phyloP scores from a whole-genome alignment of 1,140 invertebrate species.

The Hydropsyche tenuis region DNA sequence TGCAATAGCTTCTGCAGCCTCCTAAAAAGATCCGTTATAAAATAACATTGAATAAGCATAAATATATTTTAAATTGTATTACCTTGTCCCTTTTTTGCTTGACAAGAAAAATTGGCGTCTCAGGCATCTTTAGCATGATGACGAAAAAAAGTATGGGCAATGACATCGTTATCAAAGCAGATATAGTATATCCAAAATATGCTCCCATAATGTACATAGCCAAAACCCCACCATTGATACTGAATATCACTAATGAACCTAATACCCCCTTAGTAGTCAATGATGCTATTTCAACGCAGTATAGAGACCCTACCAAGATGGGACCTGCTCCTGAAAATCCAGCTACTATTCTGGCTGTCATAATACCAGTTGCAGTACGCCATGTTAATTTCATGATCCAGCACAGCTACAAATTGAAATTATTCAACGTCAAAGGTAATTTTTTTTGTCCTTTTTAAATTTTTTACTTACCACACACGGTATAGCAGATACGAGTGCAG shows the following conservation, averaged over 20 bases:
- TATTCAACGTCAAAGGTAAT: too few species aligned
- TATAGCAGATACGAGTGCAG: conserved; percentile 54
- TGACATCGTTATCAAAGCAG: background rate
- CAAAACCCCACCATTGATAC: conserved; percentile 64
- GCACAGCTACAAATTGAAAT: conserved; percentile 13
- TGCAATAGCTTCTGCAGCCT: conserved; percentile 37
- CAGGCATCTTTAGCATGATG: conserved; percentile 58
- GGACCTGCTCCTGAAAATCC: conserved; percentile 61
- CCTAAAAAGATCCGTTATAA: too few species aligned
- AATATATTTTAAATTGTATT: too few species aligned
- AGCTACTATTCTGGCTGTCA: conserved; percentile 51
- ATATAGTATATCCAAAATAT: conserved; percentile 53
- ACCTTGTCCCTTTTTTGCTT: too few species aligned
- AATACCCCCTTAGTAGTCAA: conserved; percentile 63
- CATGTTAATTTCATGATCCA: conserved; percentile 30
- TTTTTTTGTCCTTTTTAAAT: too few species aligned
- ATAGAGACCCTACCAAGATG: conserved; percentile 62
- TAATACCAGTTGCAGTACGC: conserved; percentile 3
- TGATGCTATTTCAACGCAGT: conserved; percentile 65
- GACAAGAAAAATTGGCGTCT: conserved; percentile 66
- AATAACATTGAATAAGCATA: too few species aligned
- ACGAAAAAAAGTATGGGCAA: conserved; percentile 59
- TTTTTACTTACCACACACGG: conserved; percentile 47
- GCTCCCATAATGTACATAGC: conserved; percentile 62
- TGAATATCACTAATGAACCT: conserved; percentile 59